Evolutionary conservation across 1,140 invertebrate genomes (phyloP).

Genomic region (Heliconius eleuchia): DNA sequence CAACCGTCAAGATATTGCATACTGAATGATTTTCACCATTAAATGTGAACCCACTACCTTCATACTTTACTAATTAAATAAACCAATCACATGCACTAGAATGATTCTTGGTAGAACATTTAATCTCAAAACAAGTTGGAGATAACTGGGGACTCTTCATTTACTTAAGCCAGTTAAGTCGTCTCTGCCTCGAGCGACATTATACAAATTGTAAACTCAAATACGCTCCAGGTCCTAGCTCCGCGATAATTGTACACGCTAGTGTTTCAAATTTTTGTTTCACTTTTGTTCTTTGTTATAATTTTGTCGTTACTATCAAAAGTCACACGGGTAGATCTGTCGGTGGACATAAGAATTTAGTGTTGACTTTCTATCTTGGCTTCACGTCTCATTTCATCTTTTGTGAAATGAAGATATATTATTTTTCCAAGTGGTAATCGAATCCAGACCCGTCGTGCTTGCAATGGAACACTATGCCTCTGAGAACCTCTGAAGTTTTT

Average conservation of each 20-base stretch:
- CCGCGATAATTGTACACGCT: background rate
- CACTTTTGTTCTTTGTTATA: background rate
- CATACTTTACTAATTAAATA: background rate
- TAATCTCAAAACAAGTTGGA: background rate
- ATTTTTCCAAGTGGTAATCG: too few species aligned
- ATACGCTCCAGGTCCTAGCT: conserved; percentile 1
- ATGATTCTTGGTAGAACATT: background rate
- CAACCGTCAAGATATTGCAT: too few species aligned
- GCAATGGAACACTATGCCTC: too few species aligned
- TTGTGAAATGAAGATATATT: too few species aligned
- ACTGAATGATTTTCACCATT: too few species aligned
- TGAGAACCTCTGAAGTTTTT: too few species aligned
- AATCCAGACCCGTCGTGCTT: too few species aligned
- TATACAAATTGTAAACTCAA: conserved; percentile 8
- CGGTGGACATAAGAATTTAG: background rate
- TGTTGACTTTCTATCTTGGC: background rate
- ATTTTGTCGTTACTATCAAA: background rate
- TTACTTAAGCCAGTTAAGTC: conserved; percentile 11
- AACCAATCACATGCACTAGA: background rate
- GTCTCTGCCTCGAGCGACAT: background rate
- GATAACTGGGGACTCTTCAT: background rate
- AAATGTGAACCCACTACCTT: background rate
- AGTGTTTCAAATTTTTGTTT: conserved; percentile 2
- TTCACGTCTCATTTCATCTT: too few species aligned
- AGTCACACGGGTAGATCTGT: background rate